Conservation (phyloP, 2,888 invertebrate species). For the Phalera bucephala region DNA sequence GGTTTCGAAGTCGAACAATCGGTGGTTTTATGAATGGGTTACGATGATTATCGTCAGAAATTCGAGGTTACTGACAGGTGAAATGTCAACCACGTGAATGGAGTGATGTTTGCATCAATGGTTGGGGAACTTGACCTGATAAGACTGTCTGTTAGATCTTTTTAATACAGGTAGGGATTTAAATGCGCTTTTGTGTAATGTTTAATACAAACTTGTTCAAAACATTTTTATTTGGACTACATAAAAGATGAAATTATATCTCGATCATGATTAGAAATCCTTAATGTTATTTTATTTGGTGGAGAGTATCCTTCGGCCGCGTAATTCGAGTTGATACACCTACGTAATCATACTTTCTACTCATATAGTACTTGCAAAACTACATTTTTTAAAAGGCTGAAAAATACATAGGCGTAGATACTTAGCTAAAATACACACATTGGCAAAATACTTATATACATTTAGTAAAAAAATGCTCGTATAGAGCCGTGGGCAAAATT, state of each 20-base stretch:
- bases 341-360: too few relatives aligned
- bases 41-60: conserved; percentile 70
- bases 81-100: conserved; percentile 74
- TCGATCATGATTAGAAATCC: conserved; percentile 2
- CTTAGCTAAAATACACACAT: too few relatives aligned
- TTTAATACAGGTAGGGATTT: conserved; percentile 44
- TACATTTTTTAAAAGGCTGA: too few relatives aligned
- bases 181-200: conserved; percentile 39
- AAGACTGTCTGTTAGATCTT: conserved; percentile 39
- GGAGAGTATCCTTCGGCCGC: too few relatives aligned
- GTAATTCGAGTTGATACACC: too few relatives aligned
- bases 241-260: conserved; percentile 26
- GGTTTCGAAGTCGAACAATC: conserved; percentile 65
- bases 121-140: conserved; percentile 64
- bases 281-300: not conserved
- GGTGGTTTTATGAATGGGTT: conserved; percentile 67
- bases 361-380: too few relatives aligned
- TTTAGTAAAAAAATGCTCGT: too few relatives aligned
- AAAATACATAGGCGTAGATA: too few relatives aligned
- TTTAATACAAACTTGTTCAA: conserved; percentile 28
- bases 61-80: conserved; percentile 78
- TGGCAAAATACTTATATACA: too few relatives aligned
- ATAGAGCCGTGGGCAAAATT: too few relatives aligned
- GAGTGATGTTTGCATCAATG: conserved; percentile 44
- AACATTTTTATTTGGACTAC: conserved; percentile 12